These are phyloP conservation scores for Dendroctonus ponderosae DNA, from an alignment of 1,140 invertebrate species.

Conservation along the genomic window DNA sequence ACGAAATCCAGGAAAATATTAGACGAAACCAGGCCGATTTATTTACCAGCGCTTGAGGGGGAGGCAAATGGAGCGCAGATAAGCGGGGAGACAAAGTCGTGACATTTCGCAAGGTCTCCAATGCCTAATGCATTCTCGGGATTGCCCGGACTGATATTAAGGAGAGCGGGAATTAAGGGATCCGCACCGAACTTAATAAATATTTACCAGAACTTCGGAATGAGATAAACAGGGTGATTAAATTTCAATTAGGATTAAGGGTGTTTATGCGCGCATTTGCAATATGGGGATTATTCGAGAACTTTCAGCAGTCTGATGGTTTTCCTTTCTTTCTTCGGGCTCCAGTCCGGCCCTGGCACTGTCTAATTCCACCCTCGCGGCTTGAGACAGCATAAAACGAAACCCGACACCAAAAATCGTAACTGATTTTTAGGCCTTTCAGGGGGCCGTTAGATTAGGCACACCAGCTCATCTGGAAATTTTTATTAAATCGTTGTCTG, in stretches of 20 bases:
- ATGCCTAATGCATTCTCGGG: slow-evolving; percentile 12
- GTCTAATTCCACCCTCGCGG: not conserved
- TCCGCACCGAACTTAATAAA: slow-evolving; percentile 14
- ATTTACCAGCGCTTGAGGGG: slow-evolving; percentile 16
- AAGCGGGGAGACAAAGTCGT: slow-evolving; percentile 10
- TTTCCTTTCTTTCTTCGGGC: not conserved
- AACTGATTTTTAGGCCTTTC: slow-evolving; percentile 13
- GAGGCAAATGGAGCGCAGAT: slow-evolving; percentile 21
- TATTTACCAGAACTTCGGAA: slow-evolving; percentile 16
- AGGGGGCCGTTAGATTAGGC: slow-evolving; percentile 1
- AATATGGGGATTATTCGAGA: no score
- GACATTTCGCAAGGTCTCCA: slow-evolving; percentile 7
- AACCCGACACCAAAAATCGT: slow-evolving; percentile 14
- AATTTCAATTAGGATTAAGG: slow-evolving; percentile 26
- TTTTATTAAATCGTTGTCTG: slow-evolving; percentile 15
- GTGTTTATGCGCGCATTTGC: slow-evolving; percentile 4
- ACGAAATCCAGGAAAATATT: slow-evolving; percentile 24
- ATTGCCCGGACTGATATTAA: slow-evolving; percentile 17
- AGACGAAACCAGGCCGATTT: slow-evolving; percentile 19
- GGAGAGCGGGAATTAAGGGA: slow-evolving; percentile 16
- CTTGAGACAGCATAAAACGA: not conserved
- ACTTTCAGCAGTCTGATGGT: no score
- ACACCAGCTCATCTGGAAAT: slow-evolving; percentile 15
- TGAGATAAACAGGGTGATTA: slow-evolving; percentile 18
- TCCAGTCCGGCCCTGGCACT: not conserved